These are phyloP conservation scores for Pyrrhosoma nymphula DNA, from an alignment of 2,888 invertebrate species.

Conservation along the genomic window DNA sequence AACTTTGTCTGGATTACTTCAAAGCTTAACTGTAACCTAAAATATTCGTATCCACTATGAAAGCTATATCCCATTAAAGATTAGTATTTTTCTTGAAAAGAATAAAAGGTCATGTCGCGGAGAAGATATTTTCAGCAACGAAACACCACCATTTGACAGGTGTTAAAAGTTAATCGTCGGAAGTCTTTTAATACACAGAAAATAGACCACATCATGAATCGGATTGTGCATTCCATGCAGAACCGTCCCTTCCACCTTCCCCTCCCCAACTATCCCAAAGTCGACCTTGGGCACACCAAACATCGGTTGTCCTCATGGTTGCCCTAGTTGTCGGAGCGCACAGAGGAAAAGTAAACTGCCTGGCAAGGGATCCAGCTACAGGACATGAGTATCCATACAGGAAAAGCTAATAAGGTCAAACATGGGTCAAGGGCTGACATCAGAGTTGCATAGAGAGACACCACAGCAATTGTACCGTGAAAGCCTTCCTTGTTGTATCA, in stretches of 20 bases:
- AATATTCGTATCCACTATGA: too few relatives aligned
- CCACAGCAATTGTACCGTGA: neutral
- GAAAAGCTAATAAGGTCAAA: neutral
- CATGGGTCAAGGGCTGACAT: neutral
- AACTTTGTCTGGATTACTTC: too few relatives aligned
- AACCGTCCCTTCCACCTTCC: neutral
- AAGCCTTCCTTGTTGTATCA: neutral
- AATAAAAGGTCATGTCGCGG: too few relatives aligned
- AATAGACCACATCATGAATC: neutral
- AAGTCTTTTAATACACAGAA: too few relatives aligned
- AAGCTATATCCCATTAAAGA: too few relatives aligned
- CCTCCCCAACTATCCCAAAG: neutral
- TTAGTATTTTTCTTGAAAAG: too few relatives aligned
- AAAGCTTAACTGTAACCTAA: too few relatives aligned
- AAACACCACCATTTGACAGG: too few relatives aligned
- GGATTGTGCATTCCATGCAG: neutral
- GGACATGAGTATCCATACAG: neutral
- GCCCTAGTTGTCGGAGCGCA: neutral
- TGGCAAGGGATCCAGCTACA: neutral
- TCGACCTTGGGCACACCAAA: neutral
- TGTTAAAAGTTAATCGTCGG: too few relatives aligned
- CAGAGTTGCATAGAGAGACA: neutral
- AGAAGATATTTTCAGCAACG: too few relatives aligned
- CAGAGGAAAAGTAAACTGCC: neutral
- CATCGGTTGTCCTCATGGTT: neutral